Percentiles rank a stretch among this genome's conserved stretches.
Conservation (phyloP, 2,113 vertebrate species). For the Tamias sibiricus region DNA sequence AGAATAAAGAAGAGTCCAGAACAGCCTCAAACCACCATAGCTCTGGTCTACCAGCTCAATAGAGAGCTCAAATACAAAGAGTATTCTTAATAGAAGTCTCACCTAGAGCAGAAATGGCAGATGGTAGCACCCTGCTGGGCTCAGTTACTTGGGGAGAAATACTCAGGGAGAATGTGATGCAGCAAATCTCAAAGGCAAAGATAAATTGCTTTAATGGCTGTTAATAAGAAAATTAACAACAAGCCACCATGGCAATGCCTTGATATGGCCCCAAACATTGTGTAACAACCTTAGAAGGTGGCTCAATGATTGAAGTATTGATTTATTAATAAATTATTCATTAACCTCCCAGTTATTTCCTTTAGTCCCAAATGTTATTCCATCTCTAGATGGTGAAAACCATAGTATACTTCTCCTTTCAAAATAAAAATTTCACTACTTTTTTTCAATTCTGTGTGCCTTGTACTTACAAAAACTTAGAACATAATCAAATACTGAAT, state of each 20-base stretch:
- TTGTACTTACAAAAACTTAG: slow-evolving; percentile 18
- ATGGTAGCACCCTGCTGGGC: neutral
- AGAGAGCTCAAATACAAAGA: neutral
- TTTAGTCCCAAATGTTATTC: slow-evolving; percentile 25
- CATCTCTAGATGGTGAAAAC: neutral
- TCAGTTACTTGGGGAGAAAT: slow-evolving; percentile 2
- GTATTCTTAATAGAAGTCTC: neutral
- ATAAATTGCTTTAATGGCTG: neutral
- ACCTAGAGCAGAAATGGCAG: neutral
- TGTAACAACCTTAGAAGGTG: neutral
- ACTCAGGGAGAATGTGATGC: neutral
- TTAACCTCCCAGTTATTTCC: slow-evolving; percentile 21
- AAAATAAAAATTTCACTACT: slow-evolving; percentile 35
- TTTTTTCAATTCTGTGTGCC: slow-evolving; percentile 19
- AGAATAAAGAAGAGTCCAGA: neutral
- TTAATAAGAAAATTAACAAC: slow-evolving; percentile 36
- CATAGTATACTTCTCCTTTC: neutral
- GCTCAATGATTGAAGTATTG: slow-evolving; percentile 1
- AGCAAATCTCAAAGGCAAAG: slow-evolving; percentile 36
- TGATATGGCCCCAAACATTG: neutral
- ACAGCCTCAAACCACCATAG: neutral
- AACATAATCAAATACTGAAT: slow-evolving; percentile 9
- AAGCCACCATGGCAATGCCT: neutral
- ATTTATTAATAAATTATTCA: slow-evolving; percentile 30
- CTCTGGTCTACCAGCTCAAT: neutral